Evolutionary conservation across 1,140 invertebrate species (phyloP).

Genomic region (Ctenoplectra terminalis): DNA sequence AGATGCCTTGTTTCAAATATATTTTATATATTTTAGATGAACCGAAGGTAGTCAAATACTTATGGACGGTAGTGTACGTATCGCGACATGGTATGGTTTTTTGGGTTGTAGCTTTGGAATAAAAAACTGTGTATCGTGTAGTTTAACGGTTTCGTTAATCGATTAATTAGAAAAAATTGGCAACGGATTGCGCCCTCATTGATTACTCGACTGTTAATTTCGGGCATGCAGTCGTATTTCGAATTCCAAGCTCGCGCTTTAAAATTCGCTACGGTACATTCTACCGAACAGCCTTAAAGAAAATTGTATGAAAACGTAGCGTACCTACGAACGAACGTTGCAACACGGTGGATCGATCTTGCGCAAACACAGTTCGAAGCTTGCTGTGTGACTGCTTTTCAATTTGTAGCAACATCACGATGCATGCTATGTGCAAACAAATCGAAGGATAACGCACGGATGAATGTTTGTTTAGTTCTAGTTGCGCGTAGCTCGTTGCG

Average conservation of each 20-base stretch:
- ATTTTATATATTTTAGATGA: too few relatives aligned
- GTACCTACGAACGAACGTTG: too few relatives aligned
- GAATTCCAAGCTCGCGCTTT: background rate
- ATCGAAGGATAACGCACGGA: slow-evolving; percentile 24
- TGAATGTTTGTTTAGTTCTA: slow-evolving; percentile 33
- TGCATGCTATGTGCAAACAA: slow-evolving; percentile 44
- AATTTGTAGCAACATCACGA: slow-evolving; percentile 3
- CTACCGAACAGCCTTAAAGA: background rate
- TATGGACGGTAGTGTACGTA: too few relatives aligned
- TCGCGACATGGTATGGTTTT: too few relatives aligned
- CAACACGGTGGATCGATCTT: background rate
- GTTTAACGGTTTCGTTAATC: background rate
- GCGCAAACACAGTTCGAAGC: slow-evolving; percentile 9
- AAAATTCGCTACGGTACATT: background rate
- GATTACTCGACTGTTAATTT: background rate
- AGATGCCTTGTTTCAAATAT: too few relatives aligned
- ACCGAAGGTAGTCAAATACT: too few relatives aligned
- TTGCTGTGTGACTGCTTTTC: background rate
- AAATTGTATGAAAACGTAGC: background rate
- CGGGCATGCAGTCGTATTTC: background rate
- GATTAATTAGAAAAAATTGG: background rate
- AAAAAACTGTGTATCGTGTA: too few relatives aligned
- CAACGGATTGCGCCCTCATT: too few relatives aligned
- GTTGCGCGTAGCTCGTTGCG: slow-evolving; percentile 18
- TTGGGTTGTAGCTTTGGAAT: too few relatives aligned